Evolutionary conservation across 64 coral and sea anemone genomes (phyloP), one percentile per base, ranked within the genome.

Genomic region (Catalaphyllia jardinei): DNA sequence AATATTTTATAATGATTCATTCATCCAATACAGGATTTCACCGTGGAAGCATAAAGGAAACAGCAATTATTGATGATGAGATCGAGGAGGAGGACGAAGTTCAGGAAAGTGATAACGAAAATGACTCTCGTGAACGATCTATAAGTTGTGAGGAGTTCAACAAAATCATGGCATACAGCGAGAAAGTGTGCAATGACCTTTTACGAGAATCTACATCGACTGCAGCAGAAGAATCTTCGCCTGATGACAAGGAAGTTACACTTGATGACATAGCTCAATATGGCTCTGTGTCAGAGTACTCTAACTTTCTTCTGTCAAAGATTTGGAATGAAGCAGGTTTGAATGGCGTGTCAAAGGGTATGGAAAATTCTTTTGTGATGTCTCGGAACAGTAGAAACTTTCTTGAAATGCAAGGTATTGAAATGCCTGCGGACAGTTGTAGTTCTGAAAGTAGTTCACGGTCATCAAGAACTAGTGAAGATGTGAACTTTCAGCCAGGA

Each of bases 271-370:
- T 91, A 33, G 61, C 51, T 29, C 72, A 85, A 46, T 97, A 86
- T 39, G 67, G 80, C 75, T 89, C 91, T 42, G 78, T 91, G 24
- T 91, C 95, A 65, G 92, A 93, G 69, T 97, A 93, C 90, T 94
- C 95, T 19, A 64, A 79, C 60, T 93, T 79, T 79, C 89, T 94
- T 78, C 86, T 97, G 69, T 93, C 90, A 67, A 84, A 60, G 72
- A 90, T 92, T 71, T 50, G 93, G 75, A 67, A 89, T 62, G 90
- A 96, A 81, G 86, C 33, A 67, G 74, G 86, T 28, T 83, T 95
- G 31, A 86, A 89, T 89, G 91, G 90, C 15, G 78, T 95, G 52
- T 74, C 63, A 50, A 85, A 71, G 35, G 81, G 52, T 2, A 24
- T 71, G 29, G 81, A 85, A 12, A 85, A 67, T 15, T 52, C 62